These are phyloP conservation scores for Nymphalis c-album DNA, from an alignment of 2,888 invertebrate genomes.

Conservation along the genomic window DNA sequence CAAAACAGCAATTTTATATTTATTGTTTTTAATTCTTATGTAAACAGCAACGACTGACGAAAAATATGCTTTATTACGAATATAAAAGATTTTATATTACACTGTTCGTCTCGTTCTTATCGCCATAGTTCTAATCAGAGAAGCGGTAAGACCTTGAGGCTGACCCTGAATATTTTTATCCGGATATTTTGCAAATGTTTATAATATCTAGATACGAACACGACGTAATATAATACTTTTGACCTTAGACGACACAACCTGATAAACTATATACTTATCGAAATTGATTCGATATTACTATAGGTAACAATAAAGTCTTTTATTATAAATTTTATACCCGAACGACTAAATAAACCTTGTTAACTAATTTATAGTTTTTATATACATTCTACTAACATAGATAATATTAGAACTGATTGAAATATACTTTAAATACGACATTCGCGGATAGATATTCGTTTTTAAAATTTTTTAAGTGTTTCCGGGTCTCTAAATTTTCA, in stretches of 20 bases:
- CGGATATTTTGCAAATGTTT: slow-evolving; percentile 71
- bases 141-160: slow-evolving; percentile 75
- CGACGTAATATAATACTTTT: slow-evolving; percentile 30
- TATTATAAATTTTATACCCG: no score
- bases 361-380: no score
- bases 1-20: slow-evolving; percentile 72
- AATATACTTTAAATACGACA: no score
- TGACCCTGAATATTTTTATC: slow-evolving; percentile 80
- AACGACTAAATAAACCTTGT: no score
- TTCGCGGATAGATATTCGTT: no score
- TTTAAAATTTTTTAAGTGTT: slow-evolving; percentile 19
- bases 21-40: slow-evolving; percentile 62
- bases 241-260: slow-evolving; percentile 23
- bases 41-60: slow-evolving; percentile 39
- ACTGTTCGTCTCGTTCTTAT: slow-evolving; percentile 58
- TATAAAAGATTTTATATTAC: slow-evolving; percentile 53
- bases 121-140: slow-evolving; percentile 74
- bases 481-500: slow-evolving; percentile 35
- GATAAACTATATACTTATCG: slow-evolving; percentile 9
- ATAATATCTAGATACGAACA: slow-evolving; percentile 53
- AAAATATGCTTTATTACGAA: slow-evolving; percentile 53
- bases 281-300: not conserved
- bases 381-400: no score
- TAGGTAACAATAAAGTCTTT: no score
- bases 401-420: no score